Evolutionary conservation across 1,140 invertebrate species (phyloP).

Genomic region (Drosophila arawakana): DNA sequence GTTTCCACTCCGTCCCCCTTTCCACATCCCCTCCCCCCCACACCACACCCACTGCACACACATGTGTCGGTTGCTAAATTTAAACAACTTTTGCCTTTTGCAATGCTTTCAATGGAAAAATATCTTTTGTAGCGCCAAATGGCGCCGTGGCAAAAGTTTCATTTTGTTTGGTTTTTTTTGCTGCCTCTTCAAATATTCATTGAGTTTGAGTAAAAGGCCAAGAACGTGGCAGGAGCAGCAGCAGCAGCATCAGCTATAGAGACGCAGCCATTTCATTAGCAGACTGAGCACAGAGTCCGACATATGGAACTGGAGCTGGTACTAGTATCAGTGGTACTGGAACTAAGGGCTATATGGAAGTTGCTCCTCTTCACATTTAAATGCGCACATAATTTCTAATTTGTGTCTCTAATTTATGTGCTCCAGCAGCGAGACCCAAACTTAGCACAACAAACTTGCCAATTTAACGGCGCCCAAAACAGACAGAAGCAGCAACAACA

Average conservation of each 20-base stretch:
- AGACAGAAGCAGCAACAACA: slow-evolving; percentile 39
- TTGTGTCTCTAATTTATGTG: slow-evolving; percentile 82
- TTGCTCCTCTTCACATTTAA: slow-evolving; percentile 79
- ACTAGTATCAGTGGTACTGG: too few relatives aligned
- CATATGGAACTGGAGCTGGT: slow-evolving; percentile 41
- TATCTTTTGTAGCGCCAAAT: slow-evolving; percentile 81
- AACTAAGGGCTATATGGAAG: slow-evolving; percentile 18
- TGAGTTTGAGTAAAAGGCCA: slow-evolving; percentile 79
- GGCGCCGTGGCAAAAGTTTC: slow-evolving; percentile 77
- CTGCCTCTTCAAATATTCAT: slow-evolving; percentile 79
- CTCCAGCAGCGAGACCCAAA: slow-evolving; percentile 69
- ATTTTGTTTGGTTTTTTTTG: slow-evolving; percentile 43
- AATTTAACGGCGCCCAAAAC: slow-evolving; percentile 75
- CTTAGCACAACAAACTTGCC: slow-evolving; percentile 82
- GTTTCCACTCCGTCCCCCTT: too few relatives aligned
- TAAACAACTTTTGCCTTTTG: slow-evolving; percentile 67
- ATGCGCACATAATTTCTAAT: slow-evolving; percentile 84
- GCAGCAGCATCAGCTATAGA: background rate
- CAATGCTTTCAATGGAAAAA: slow-evolving; percentile 79
- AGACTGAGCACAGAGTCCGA: slow-evolving; percentile 26
- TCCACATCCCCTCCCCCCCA: background rate
- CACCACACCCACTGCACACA: slow-evolving; percentile 56
- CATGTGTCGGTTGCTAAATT: slow-evolving; percentile 76
- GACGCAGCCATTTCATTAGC: slow-evolving; percentile 51
- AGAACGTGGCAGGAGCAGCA: background rate